Evolutionary conservation across 2,797 vertebrate species (phyloP).

Genomic region (Psittacula derbiana): DNA sequence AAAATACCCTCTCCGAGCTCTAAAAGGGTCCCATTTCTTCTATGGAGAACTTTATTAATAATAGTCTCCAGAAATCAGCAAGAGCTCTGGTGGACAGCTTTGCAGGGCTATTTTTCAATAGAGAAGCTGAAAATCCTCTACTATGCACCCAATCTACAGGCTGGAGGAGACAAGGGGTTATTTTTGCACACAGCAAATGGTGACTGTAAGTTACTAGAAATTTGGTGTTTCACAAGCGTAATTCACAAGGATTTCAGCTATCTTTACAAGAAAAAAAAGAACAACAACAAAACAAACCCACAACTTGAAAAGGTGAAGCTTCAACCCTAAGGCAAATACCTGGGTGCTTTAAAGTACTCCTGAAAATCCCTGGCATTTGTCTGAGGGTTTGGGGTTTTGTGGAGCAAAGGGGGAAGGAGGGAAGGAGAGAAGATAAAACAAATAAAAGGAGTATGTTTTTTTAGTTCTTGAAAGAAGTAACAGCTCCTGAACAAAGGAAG

Average conservation of each 20-base stretch:
- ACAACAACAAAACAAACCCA: background rate
- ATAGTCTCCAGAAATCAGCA: background rate
- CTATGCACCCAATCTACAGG: background rate
- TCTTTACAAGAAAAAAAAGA: background rate
- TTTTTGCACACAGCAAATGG: constrained; percentile 4
- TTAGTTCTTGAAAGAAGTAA: background rate
- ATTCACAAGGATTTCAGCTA: background rate
- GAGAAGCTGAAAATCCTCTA: background rate
- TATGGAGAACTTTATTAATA: constrained; percentile 52
- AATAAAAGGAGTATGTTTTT: background rate
- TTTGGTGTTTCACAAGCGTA: background rate
- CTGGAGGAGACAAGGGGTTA: constrained; percentile 2
- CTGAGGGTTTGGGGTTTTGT: background rate
- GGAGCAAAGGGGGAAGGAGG: background rate
- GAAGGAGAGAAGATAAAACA: background rate
- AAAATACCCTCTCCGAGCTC: constrained; percentile 36
- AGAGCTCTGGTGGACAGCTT: constrained; percentile 25
- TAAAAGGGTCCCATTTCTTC: constrained; percentile 20
- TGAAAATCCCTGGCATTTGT: background rate
- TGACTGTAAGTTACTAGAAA: background rate
- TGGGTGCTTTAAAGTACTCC: background rate
- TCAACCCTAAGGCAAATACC: background rate
- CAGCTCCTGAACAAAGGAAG: background rate
- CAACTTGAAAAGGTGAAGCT: background rate
- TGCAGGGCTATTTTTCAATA: background rate